Evolutionary conservation across 1,140 invertebrate genomes (phyloP).

Genomic region (Hylyphantes graminicola): DNA sequence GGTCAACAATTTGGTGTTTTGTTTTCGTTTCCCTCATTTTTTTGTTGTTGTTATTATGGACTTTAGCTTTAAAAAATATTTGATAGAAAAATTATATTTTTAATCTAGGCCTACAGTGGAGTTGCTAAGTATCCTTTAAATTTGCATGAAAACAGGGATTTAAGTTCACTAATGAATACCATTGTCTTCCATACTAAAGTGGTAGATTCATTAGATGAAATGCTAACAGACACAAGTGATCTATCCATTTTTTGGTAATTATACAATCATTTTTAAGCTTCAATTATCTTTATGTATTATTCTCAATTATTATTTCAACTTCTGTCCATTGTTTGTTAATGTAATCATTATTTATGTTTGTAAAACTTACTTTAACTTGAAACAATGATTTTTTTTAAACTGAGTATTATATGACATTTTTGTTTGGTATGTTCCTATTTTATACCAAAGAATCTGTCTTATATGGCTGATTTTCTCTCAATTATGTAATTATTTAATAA

Average conservation of each 20-base stretch:
- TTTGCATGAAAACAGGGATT: constrained; percentile 85
- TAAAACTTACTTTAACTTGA: too few species aligned
- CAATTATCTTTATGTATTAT: not conserved
- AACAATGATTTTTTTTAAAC: too few species aligned
- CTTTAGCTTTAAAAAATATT: too few species aligned
- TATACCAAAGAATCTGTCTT: too few species aligned
- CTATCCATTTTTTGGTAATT: constrained; percentile 89
- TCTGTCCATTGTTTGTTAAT: too few species aligned
- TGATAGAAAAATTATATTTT: not conserved
- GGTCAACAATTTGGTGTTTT: not conserved
- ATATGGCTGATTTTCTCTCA: too few species aligned
- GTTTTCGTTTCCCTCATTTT: not conserved
- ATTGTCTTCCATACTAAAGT: constrained; percentile 97
- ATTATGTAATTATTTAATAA: too few species aligned
- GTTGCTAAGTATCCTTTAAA: constrained; percentile 83
- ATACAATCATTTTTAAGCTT: not conserved
- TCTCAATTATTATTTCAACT: too few species aligned
- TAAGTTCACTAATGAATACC: constrained; percentile 93
- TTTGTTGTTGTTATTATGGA: not conserved
- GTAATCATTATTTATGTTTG: too few species aligned
- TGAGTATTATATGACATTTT: too few species aligned
- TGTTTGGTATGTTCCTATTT: too few species aligned
- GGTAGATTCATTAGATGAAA: constrained; percentile 98
- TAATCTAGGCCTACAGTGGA: constrained; percentile 83
- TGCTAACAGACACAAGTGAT: constrained; percentile 96